Evolutionary conservation across 2,888 invertebrate genomes (phyloP), one percentile per base, ranked within the genome.

Genomic region (Drosophila atroscutellata): DNA sequence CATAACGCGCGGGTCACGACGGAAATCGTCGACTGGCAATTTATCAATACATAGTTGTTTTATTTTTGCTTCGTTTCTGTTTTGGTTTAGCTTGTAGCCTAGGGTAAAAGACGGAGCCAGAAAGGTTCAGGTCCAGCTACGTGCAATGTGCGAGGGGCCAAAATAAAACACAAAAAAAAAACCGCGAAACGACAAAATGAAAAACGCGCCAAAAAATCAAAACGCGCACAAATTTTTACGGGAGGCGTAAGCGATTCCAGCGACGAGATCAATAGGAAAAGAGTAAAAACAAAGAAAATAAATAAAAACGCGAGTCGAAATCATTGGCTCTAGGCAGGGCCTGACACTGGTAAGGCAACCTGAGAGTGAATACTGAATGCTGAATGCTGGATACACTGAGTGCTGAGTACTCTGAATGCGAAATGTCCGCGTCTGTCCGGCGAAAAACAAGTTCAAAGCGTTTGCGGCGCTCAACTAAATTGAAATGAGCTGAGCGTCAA

Each of bases 1-100:
- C 91, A 91, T 91, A 91, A 91, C 91, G 90, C 91, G 88, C 86
- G 84, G 91, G 91, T 91, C 91, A 91, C 90, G 91, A 91, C 91
- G 91, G 91, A 91, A 91, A 91, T 91, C 83, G 89, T 90, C 86
- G 90, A 86, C 85, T 90, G 88, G 91, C 91, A 89, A 91, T 91
- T 90, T 91, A 91, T 91, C 91, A 91, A 91, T 91, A 91, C 85
- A 81, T 83, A 81, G 79, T 83, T 90, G 78, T 85, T 75, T 61
- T 69, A 45, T 52, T 59, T 60, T 64, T 49, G 32, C 50, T 28
- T 36, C 49, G n/a, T 59, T 55, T 51, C 45, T 69, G 65, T 61
- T 63, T 51, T 65, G 66, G 55, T 56, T 51, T 28, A 34, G 37
- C 36, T 63, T 28, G 34, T 79, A 70, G 79, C 79, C 79, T 79